Base-by-base conservation (phyloP, 2,888 invertebrate species). In the Nyleta sp. region DNA sequence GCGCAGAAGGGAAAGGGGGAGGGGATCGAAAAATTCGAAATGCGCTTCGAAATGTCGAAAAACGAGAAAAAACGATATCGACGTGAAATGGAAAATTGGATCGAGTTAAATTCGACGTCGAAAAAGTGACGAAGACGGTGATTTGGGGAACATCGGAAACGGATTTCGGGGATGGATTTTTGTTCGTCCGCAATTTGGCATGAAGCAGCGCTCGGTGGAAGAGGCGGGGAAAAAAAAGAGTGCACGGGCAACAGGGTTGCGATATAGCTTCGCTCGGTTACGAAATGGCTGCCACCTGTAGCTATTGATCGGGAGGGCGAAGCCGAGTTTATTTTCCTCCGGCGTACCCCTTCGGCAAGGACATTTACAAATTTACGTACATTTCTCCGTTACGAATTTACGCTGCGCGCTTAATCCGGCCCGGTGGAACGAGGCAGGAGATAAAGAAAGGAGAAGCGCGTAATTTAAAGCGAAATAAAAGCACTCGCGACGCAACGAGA, bases 281-380 rank as follows among this genome's bases (percentile, higher is more conserved):
- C 89, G 88, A 89, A 90, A 90, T 90, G 90, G 90, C 88, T 90
- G 89, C 90, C 90, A 90, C 90, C 90, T 90, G 90, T 90, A 90
- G 90, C 90, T 90, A 90, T 90, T 90, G 90, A 90, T 90, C 90
- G 89, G 88, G 82, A 87, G 86, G 84, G 84, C 85, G 85, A 88
- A 85, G 84, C 84, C 82, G 81, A 84, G 84, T 84, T 82, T 84
- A 85, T 84, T 85, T 84, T 83, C 84, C 84, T 81, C 80, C 71
- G 67, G 81, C 80, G 79, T 80, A 62, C 48, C 60, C 80, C 78
- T 64, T 60, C 65, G 48, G 60, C 70, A 55, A 77, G 71, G 79
- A 62, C 75, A 60, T 78, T 71, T 80, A 82, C 67, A 77, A 82
- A 80, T 78, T 80, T 82, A 75, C 68, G 72, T 62, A 17, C 42